Conservation (phyloP, 1,140 invertebrate species). For the Paralvinella palmiformis region DNA sequence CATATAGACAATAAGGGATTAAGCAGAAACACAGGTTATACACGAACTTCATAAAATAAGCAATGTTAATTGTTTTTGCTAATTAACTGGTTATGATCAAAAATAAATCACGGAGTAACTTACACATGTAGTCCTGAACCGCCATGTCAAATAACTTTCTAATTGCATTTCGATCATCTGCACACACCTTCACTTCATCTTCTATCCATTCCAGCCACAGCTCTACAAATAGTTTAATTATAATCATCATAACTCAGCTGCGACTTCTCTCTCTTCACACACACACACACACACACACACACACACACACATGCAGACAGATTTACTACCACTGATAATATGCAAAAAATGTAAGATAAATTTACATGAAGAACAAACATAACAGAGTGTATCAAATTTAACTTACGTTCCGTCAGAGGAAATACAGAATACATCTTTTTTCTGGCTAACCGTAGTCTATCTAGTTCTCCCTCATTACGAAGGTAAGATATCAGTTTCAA, state of each 20-base stretch:
- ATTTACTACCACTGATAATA: background rate
- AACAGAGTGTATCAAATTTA: background rate
- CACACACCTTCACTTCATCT: background rate
- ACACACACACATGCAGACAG: background rate
- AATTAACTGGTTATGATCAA: background rate
- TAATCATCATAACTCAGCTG: background rate
- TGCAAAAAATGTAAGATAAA: background rate
- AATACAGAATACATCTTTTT: background rate
- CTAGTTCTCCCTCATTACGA: background rate
- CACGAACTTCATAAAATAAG: too few relatives aligned
- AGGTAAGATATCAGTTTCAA: background rate
- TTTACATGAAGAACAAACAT: background rate
- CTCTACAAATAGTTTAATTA: too few relatives aligned
- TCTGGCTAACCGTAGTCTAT: background rate
- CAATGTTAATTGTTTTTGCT: background rate
- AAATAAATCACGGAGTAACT: background rate
- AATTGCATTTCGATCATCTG: background rate
- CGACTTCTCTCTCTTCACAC: background rate
- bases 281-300: background rate
- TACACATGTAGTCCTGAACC: background rate
- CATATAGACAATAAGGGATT: background rate
- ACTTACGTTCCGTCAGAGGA: constrained; percentile 7
- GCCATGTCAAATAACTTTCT: constrained; percentile 1
- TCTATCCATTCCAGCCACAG: constrained; percentile 4
- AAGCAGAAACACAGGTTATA: background rate